Base-by-base conservation (phyloP, 2,888 invertebrate genomes). In the Drosophila niveifrons region DNA sequence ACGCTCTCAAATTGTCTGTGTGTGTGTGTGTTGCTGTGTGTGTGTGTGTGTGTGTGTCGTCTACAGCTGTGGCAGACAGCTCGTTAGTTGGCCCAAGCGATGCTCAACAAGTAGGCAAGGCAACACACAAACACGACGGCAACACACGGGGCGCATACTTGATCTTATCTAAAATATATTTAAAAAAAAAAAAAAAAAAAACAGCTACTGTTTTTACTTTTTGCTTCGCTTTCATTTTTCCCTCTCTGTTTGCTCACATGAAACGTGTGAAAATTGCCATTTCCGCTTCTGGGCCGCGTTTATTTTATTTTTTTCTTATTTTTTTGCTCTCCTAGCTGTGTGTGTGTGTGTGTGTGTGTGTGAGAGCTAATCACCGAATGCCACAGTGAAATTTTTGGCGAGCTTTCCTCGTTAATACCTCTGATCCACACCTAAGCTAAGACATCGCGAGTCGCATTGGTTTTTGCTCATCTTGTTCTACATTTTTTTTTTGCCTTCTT, bases 71-170 rank as follows among this genome's bases (percentile, higher is more conserved):
- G 36, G 31, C 72, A 73, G 61, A 61, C 63, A 31, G 62, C 65
- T 71, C 66, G 77, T 67, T 77, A 77, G 77, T 64, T 63, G 68
- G 53, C 51, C 66, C 50, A 41, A 41, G 29, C 71, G 64, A 50
- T 65, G 68, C 69, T 77, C 85, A 82, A 85, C 75, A 85, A 82
- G 82, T 68, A 63, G 75, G 50, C 63, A 57, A 50, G 39, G 51
- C 44, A 46, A n/a, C 18, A 13, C 11, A 36, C 36, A n/a, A n/a
- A 36, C 36, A 31, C 31, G 9, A 9, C 23, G 23, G 4, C 10
- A 9, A 18, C 51, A 28, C 47, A 72, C 68, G 44, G 65, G 64
- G 64, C 68, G 62, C 56, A 73, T 57, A 72, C 69, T 81, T 80
- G 78, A 84, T 82, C 75, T 64, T 69, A 82, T 75, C 71, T 69